These are phyloP conservation scores for Craterocephalus amniculus DNA, from an alignment of 2,797 vertebrate species.

Conservation along the genomic window DNA sequence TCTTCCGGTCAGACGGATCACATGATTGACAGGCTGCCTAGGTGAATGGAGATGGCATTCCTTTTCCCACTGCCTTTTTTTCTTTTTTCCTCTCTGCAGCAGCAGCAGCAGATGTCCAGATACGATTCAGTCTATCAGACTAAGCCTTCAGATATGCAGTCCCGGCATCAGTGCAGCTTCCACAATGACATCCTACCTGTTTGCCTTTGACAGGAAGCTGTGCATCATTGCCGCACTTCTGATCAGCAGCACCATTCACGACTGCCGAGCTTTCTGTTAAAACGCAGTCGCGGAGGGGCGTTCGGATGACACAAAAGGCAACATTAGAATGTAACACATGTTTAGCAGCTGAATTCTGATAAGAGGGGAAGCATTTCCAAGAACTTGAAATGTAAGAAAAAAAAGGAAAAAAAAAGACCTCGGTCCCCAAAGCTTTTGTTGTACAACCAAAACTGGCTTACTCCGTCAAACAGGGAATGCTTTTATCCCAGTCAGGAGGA, in stretches of 20 bases:
- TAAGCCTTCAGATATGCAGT: constrained; percentile 61
- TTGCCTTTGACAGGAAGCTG: constrained; percentile 52
- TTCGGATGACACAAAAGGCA: constrained; percentile 63
- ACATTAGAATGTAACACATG: constrained; percentile 45
- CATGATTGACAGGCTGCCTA: constrained; percentile 61
- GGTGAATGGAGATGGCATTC: constrained; percentile 47
- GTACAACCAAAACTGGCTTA: constrained; percentile 49
- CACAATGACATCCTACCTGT: constrained; percentile 48
- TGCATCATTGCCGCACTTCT: constrained; percentile 58
- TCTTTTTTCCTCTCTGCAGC: constrained; percentile 45
- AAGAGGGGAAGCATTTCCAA: constrained; percentile 23
- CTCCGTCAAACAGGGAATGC: constrained; percentile 65
- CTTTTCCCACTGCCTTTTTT: constrained; percentile 50
- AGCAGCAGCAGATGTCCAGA: constrained; percentile 67
- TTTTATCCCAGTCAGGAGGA: constrained; percentile 68
- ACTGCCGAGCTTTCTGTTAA: constrained; percentile 50
- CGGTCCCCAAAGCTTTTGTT: constrained; percentile 52
- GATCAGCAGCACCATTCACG: constrained; percentile 54
- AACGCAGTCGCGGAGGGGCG: constrained; percentile 40
- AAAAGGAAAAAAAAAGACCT: constrained; percentile 50
- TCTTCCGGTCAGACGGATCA: constrained; percentile 62
- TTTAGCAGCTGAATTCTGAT: constrained; percentile 29
- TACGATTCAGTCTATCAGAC: constrained; percentile 66
- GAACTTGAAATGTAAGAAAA: constrained; percentile 52
- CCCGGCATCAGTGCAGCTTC: constrained; percentile 38